Evolutionary conservation across 2,888 invertebrate species (phyloP), one percentile per base, ranked within the genome.

Genomic region (Boloria euphrosyne): DNA sequence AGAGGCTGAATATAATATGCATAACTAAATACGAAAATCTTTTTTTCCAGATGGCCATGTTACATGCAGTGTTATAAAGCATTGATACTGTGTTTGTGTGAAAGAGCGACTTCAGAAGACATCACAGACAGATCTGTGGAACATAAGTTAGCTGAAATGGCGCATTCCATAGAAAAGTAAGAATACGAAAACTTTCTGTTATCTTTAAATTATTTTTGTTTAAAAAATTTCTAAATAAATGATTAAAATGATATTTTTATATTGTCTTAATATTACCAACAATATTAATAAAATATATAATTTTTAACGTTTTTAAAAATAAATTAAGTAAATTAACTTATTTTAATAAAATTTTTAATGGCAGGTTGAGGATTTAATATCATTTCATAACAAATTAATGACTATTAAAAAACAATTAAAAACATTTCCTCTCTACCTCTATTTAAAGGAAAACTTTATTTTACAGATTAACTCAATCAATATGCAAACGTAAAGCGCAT

Each of bases 151-250:
- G 87, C 87, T 0, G 85, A 86, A 71, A 75, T 82, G 0, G 88
- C 89, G 0, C 89, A 91, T 74, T 78, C 80, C 57, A 78, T 92
- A 67, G 92, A 93, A 62, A 92, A 88, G 93, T 93, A 76, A 74
- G 83, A 10, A 38, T 7, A 38, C 1, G 2, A 38, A 10, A 38
- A 38, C 1, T 10, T 38, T 38, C 7, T 38, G 10, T 38, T 38
- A 10, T 50, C 22, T 17, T 50, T 4, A 60, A 46, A 14, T 16
- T 58, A 16, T 59, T 10, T n/a, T 49, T n/a, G 13, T 5, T 47
- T 47, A n/a, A 13, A 47, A 6, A 10, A 38, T 38, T 7, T 38
- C 31, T 38, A 38, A 10, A 38, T 38, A 38, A 38, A 38, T 38
- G 31, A 7, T 38, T 38, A 38, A 31, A 10, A 31, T 10, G 31